Conservation (phyloP, 30 jellyfish, hydroid and myxozoan genomes). For the Aurelia coerulea region DNA sequence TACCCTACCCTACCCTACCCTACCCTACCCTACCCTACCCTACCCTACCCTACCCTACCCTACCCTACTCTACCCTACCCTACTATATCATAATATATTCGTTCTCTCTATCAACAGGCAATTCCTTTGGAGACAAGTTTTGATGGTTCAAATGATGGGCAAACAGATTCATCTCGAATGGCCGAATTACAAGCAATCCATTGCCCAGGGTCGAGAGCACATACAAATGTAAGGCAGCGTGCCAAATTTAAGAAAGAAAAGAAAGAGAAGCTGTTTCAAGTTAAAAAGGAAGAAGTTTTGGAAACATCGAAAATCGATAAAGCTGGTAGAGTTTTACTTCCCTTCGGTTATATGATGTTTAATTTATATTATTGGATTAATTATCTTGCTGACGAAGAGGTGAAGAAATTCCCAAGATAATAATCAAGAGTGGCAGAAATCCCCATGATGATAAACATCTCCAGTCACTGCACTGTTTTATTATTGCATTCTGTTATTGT, state of each 20-base stretch:
- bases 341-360: slow-evolving; percentile 73
- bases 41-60: too few relatives aligned
- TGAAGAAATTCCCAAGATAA: slow-evolving; percentile 8
- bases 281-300: not conserved
- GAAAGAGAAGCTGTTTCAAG: not conserved
- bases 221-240: slow-evolving; percentile 37
- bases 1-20: too few relatives aligned
- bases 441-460: too few relatives aligned
- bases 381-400: slow-evolving; percentile 30
- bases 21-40: too few relatives aligned
- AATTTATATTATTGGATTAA: slow-evolving; percentile 81
- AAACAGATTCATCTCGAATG: too few relatives aligned
- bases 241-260: slow-evolving; percentile 1
- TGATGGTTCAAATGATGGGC: too few relatives aligned
- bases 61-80: too few relatives aligned
- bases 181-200: not conserved
- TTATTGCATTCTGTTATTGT: too few relatives aligned
- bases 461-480: too few relatives aligned
- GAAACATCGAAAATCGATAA: slow-evolving; percentile 66
- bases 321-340: slow-evolving; percentile 80
- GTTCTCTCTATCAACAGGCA: too few relatives aligned
- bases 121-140: too few relatives aligned
- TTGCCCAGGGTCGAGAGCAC: slow-evolving; percentile 39
- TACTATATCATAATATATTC: too few relatives aligned
- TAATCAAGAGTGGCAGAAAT: not conserved